phyloP scores from a whole-genome alignment of 2,888 invertebrate genomes.

The Chrysolina oricalcia region DNA sequence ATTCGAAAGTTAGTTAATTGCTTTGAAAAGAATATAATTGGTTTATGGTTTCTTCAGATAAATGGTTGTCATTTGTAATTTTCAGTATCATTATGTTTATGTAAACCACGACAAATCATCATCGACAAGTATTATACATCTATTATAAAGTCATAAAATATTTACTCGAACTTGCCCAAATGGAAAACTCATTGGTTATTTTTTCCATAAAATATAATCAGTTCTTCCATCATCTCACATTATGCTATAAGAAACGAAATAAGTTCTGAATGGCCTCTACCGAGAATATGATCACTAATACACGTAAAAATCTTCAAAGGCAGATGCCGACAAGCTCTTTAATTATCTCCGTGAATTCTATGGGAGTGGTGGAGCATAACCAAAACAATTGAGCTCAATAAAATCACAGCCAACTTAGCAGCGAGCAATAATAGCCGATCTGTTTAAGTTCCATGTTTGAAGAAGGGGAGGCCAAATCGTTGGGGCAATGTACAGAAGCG shows the following conservation, averaged over 20 bases:
- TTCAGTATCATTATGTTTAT: background rate
- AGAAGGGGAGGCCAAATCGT: slow-evolving; percentile 9
- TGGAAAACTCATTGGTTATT: background rate
- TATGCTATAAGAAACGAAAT: slow-evolving; percentile 44
- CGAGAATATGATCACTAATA: slow-evolving; percentile 48
- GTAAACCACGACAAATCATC: background rate
- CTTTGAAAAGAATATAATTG: background rate
- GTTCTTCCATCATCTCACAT: slow-evolving; percentile 29
- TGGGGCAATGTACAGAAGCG: background rate
- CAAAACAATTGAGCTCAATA: slow-evolving; percentile 56
- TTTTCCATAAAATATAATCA: slow-evolving; percentile 19
- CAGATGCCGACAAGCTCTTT: slow-evolving; percentile 52
- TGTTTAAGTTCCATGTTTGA: slow-evolving; percentile 27
- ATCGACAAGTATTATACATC: background rate
- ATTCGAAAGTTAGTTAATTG: background rate
- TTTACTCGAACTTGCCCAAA: background rate
- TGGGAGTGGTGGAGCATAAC: slow-evolving; percentile 54
- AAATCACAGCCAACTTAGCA: slow-evolving; percentile 54
- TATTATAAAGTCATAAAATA: background rate
- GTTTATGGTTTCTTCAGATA: background rate
- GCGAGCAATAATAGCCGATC: slow-evolving; percentile 28
- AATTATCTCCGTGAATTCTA: slow-evolving; percentile 55
- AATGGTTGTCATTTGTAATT: background rate
- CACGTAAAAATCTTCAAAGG: slow-evolving; percentile 54
- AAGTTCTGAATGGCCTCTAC: slow-evolving; percentile 47